Evolutionary conservation across 1,140 invertebrate species (phyloP), one percentile per base, ranked within the genome.

Genomic region (Ceratitis capitata): DNA sequence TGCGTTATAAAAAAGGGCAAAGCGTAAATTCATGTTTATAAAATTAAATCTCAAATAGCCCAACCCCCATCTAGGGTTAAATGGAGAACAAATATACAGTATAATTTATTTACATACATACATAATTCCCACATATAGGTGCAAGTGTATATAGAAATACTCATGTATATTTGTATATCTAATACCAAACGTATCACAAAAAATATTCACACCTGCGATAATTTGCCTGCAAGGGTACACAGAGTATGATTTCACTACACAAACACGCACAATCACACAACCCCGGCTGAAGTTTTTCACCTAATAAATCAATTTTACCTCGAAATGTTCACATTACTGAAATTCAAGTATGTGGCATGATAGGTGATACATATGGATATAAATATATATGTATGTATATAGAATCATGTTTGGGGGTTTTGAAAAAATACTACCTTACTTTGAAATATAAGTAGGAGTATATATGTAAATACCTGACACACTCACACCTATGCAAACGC

Each of bases 251-350:
- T 29, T n/a, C 56, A 61, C 29, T 61, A 61, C 58, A 32, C 58
- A 32, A 61, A 32, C 58, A 32, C 26, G 9, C 58, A 61, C 26
- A 61, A 26, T 29, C 9, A 23, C 53, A 58, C 53, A 19, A 58
- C 3, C 26, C 3, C 26, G 6, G 58, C 23, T 10, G 58, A 61
- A 61, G 58, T 29, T 61, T 61, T 61, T 61, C 12, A 14, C 58
- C 26, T 61, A 61, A 61, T 61, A 61, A 61, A 61, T 61, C 58
- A 61, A 61, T 61, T 61, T 61, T 29, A 7, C 58, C 58, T 58
- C 58, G 9, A 61, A 61, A 61, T 61, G 10, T 61, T 32, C 56
- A 29, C 58, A 32, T 32, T 32, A 32, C 58, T 61, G 58, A 61
- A 23, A 61, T 26, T 12, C 58, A 14, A 29, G 29, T 58, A 9